Conservation (phyloP, 2,113 vertebrate species). For the Pachycephala philippinensis region DNA sequence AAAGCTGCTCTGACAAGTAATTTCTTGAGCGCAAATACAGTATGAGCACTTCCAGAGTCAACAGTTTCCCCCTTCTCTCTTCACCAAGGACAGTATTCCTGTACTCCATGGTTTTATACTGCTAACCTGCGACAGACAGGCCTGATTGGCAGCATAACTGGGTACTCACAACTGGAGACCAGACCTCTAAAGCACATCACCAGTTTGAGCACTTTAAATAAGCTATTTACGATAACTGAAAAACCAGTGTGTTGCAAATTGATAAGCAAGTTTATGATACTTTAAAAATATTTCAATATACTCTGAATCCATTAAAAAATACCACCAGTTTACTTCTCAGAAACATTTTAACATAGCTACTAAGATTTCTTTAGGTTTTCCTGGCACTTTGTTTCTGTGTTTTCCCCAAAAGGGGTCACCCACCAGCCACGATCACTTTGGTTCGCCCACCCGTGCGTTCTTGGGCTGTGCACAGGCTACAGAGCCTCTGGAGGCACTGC, state of each 20-base stretch:
- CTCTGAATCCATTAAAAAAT: neutral
- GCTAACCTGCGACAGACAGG: neutral
- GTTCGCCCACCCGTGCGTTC: rapidly evolving
- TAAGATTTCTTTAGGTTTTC: neutral
- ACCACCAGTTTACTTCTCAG: neutral
- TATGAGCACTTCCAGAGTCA: neutral
- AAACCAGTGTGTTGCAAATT: neutral
- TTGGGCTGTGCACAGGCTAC: neutral
- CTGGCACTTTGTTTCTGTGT: neutral
- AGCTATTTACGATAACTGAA: neutral
- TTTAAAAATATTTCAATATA: neutral
- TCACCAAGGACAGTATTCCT: neutral
- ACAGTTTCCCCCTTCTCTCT: neutral
- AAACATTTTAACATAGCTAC: neutral
- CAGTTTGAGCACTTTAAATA: neutral
- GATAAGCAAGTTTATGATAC: neutral
- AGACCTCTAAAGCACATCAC: neutral
- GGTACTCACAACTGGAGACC: neutral
- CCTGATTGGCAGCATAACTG: neutral
- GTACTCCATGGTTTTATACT: neutral
- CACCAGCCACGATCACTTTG: neutral
- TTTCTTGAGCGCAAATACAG: neutral
- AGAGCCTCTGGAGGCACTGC: neutral
- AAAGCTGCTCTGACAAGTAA: neutral
- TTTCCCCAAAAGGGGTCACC: neutral